phyloP scores from a whole-genome alignment of 2,797 vertebrate genomes.

The Helarctos malayanus region DNA sequence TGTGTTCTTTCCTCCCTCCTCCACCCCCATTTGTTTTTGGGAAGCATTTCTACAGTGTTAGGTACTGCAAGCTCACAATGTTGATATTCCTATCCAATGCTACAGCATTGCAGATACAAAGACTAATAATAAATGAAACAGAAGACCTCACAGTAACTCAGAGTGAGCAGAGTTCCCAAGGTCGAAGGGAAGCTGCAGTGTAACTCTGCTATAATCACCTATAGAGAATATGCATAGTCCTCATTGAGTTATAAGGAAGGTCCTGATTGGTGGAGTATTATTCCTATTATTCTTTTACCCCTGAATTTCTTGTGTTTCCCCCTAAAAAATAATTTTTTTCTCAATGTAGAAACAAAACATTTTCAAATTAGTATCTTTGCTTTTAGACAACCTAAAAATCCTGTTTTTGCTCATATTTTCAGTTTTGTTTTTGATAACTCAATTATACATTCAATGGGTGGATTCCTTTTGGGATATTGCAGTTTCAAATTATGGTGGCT shows the following conservation, averaged over 20 bases:
- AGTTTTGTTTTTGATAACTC: conserved; percentile 11
- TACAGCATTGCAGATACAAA: conserved; percentile 86
- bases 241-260: conserved; percentile 68
- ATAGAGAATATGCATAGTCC: conserved; percentile 45
- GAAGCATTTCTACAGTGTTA: conserved; percentile 62
- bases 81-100: conserved; percentile 70
- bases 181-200: conserved; percentile 85
- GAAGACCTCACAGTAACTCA: conserved; percentile 79
- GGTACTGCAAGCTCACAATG: conserved; percentile 30
- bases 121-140: conserved; percentile 82
- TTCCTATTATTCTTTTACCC: conserved; percentile 22
- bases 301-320: conserved; percentile 25
- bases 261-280: conserved; percentile 69
- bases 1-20: not conserved
- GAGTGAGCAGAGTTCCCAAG: conserved; percentile 85
- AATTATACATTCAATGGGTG: conserved; percentile 27
- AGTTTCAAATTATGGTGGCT: conserved; percentile 74
- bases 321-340: conserved; percentile 42
- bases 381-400: conserved; percentile 51
- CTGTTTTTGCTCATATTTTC: conserved; percentile 37
- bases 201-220: conserved; percentile 70
- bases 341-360: conserved; percentile 40
- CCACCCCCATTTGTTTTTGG: not conserved
- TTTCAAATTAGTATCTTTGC: conserved; percentile 60
- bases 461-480: conserved; percentile 64